Percentiles rank a stretch among this genome's conserved stretches.
Conservation (phyloP, 2,113 vertebrate genomes). For the Aix galericulata region DNA sequence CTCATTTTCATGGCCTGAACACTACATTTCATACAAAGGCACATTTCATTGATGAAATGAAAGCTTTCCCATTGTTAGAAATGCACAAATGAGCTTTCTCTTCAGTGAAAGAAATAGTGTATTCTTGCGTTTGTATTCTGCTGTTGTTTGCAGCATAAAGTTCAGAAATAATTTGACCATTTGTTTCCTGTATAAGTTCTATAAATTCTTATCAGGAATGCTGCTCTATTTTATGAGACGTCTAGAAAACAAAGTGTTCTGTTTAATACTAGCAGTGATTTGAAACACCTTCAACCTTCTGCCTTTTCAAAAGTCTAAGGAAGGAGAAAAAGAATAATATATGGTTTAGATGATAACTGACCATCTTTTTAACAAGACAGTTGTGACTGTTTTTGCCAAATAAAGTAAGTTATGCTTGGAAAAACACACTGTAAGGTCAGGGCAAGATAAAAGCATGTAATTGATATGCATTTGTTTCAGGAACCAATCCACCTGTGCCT, state of each 20-base stretch:
- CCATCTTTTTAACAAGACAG: not conserved
- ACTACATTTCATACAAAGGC: not conserved
- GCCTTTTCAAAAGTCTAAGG: not conserved
- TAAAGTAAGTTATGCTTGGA: not conserved
- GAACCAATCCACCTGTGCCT: not conserved
- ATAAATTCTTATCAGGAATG: not conserved
- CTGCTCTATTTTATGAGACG: not conserved
- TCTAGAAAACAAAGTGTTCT: not conserved
- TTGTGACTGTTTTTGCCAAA: not conserved
- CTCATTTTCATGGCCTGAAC: not conserved
- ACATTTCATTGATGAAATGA: not conserved
- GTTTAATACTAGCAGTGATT: not conserved
- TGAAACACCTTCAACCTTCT: not conserved
- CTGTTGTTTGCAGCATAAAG: not conserved
- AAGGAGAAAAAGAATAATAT: not conserved
- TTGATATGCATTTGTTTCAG: not conserved
- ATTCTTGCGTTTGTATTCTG: not conserved
- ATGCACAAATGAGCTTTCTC: not conserved
- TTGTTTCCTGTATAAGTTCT: not conserved
- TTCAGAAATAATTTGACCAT: not conserved
- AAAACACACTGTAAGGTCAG: not conserved
- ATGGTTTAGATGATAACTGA: not conserved
- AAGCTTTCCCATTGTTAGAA: not conserved
- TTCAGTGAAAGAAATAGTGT: not conserved
- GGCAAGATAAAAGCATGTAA: not conserved